phyloP scores from a whole-genome alignment of 2,888 invertebrate species.

The Megaustenia siamemsis region DNA sequence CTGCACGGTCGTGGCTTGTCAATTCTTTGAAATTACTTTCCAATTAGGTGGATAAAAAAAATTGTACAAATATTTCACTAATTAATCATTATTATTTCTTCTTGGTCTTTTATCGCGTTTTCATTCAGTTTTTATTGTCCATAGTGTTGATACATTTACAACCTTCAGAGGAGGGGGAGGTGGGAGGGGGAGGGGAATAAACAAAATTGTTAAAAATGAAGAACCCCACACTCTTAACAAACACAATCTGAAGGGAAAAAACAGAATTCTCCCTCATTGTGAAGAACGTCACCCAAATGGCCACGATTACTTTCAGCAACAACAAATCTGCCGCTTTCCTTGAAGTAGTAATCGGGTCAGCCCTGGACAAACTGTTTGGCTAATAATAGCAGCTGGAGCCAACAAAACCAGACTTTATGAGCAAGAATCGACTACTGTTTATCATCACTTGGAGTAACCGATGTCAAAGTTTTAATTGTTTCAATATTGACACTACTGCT shows the following conservation, averaged over 20 bases:
- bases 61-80: too few species aligned
- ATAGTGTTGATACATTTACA: too few species aligned
- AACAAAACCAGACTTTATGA: neutral
- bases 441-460: neutral
- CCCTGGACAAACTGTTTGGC: constrained; percentile 19
- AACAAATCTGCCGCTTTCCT: constrained; percentile 42
- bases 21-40: too few species aligned
- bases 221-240: neutral
- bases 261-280: too few species aligned
- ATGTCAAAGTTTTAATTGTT: neutral
- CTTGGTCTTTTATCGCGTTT: too few species aligned
- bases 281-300: neutral
- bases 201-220: too few species aligned
- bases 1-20: too few species aligned
- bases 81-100: too few species aligned
- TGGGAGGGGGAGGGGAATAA: too few species aligned
- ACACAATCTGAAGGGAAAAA: neutral
- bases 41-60: too few species aligned
- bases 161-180: too few species aligned
- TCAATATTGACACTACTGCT: neutral
- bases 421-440: neutral
- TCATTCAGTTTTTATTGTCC: too few species aligned
- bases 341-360: constrained; percentile 11
- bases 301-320: constrained; percentile 7
- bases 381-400: constrained; percentile 27